Conservation (phyloP, 2,888 invertebrate genomes). For the Sinodicranocentrus sp. region DNA sequence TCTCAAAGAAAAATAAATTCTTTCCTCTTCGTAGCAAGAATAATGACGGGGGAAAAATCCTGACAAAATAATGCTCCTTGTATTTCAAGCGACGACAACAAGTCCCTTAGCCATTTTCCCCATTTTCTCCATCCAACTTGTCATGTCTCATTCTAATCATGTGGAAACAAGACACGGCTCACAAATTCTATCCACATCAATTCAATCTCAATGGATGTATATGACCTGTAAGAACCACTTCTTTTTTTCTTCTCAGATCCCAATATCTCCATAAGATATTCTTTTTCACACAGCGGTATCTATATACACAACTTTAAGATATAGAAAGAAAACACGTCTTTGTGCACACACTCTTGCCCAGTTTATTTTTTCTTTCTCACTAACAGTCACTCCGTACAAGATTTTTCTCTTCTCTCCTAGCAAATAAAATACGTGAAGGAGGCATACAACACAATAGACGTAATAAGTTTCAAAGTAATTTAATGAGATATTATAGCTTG, state of each 20-base stretch:
- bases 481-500: slow-evolving; percentile 65
- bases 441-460: slow-evolving; percentile 44
- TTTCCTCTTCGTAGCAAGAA: background rate
- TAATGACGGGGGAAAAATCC: slow-evolving; percentile 21
- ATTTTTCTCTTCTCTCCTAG: slow-evolving; percentile 27
- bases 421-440: slow-evolving; percentile 36
- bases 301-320: background rate
- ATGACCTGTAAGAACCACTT: slow-evolving; percentile 43
- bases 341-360: background rate
- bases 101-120: slow-evolving; percentile 10
- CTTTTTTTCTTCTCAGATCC: too few species aligned
- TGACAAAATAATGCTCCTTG: slow-evolving; percentile 31
- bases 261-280: too few species aligned
- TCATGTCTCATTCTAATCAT: slow-evolving; percentile 64
- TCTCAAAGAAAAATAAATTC: slow-evolving; percentile 3
- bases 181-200: slow-evolving; percentile 62
- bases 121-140: slow-evolving; percentile 39
- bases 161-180: slow-evolving; percentile 65
- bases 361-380: slow-evolving; percentile 35
- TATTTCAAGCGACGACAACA: slow-evolving; percentile 13
- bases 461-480: slow-evolving; percentile 63
- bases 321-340: background rate
- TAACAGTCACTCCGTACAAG: slow-evolving; percentile 36
- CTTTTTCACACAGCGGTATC: too few species aligned
- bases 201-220: slow-evolving; percentile 50